Evolutionary conservation across 2,113 vertebrate genomes (phyloP), one percentile per base, ranked within the genome.

Genomic region (Picathartes gymnocephalus): DNA sequence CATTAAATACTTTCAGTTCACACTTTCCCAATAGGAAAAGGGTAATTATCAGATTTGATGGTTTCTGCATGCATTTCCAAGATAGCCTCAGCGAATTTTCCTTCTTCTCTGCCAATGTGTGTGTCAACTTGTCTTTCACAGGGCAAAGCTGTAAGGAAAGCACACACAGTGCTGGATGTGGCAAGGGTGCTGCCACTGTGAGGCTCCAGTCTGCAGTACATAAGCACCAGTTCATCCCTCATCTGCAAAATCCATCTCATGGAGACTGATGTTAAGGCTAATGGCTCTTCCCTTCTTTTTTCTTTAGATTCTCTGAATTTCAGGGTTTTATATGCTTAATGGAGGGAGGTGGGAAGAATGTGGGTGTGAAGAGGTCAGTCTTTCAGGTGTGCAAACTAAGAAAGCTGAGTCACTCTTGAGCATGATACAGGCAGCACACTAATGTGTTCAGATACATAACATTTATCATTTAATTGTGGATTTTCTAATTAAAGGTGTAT

Each of bases 171-270:
- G 20, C 31, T 40, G 28, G 44, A 18, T 48, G 7, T 12, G 31
- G 11, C 0, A 0, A 39, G 79, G 27, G 5, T 16, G 9, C 53
- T 76, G 82, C 31, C 2, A 1, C 47, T 4, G 2, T 6, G 5
- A 17, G 18, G 58, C 17, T 64, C 58, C 48, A 9, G 13, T 10
- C 70, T 72, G 1, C 39, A 44, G 42, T 45, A 28, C 2, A 1
- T 21, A 24, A 47, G 19, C 22, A 25, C n/a, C 1, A 6, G 13
- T 30, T 5, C 28, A 14, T 58, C 21, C 44, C 50, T 54, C 12
- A 1, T 35, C 23, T 35, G 58, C 39, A 73, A 74, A 79, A 88
- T 68, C 27, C 4, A 6, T 61, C 39, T 35, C 22, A 2, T 13
- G 4, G 47, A 74, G 18, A 30, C 33, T 47, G 68, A n/a, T 61